Base-by-base conservation (phyloP, 2,797 vertebrate species). In the Mormyrops boulengeri region DNA sequence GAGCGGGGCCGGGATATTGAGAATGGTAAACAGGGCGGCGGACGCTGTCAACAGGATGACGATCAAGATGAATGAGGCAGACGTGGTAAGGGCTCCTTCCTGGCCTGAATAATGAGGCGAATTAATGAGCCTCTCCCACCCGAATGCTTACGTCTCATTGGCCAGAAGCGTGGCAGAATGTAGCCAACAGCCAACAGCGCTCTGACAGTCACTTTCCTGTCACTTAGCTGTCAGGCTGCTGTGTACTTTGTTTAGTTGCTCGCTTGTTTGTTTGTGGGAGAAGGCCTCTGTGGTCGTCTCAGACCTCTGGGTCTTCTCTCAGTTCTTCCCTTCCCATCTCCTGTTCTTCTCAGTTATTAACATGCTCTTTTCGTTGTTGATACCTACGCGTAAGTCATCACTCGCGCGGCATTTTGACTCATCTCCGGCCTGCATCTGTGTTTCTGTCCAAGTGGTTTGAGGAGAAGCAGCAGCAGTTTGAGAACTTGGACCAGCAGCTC, bases 41-140 rank as follows among this genome's bases (percentile, higher is more conserved):
- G 98, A 99, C 89, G 98, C 98, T 96, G 98, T 99, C 97, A 99
- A 99, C 97, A 99, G 99, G 97, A 99, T 99, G 98, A 99, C 98
- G 96, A 98, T 99, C 97, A 99, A 98, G 97, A 99, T 99, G 98
- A 99, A 99, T 96, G 98, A 99, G 97, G 98, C 98, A 34, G 98
- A 99, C 96, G 97, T 97, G 82, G 98, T 99, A 97, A 99, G 98
- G 95, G 94, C 96, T 96, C 96, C 96, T 96, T 97, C 97, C 96
- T 97, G 91, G 80, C 95, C 96, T 97, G 96, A 97, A 97, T 97
- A 97, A 97, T 97, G 96, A 97, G 95, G 96, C 90, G 94, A 97
- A 96, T 97, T 97, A 97, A 97, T 97, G 96, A 97, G 95, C 92
- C 94, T 94, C 95, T 96, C 95, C 96, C 66, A 95, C 95, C 95